These are phyloP conservation scores for Tipula helvola DNA, from an alignment of 2,888 invertebrate genomes.

Conservation along the genomic window DNA sequence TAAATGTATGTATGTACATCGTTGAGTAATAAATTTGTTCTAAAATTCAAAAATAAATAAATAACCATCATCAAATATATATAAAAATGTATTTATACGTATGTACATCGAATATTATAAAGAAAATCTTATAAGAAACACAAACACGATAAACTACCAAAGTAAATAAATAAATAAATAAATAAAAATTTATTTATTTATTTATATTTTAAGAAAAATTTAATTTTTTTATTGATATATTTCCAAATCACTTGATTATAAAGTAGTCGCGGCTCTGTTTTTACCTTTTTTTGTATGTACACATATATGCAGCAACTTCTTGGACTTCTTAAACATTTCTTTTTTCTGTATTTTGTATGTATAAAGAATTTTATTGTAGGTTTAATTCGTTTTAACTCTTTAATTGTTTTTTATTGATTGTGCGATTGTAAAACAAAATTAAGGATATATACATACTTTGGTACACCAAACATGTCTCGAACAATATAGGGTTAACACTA, in stretches of 20 bases:
- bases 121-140: not conserved
- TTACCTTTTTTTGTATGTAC: not conserved
- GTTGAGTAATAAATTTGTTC: not conserved
- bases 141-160: not conserved
- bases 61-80: not conserved
- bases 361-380: not conserved
- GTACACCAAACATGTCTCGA: not conserved
- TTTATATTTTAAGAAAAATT: not conserved
- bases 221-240: not conserved
- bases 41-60: not conserved
- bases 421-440: not conserved
- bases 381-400: not conserved
- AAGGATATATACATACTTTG: not conserved
- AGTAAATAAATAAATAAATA: not conserved
- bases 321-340: not conserved
- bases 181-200: not conserved
- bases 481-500: not conserved
- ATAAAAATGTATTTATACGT: not conserved
- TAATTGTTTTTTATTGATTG: not conserved
- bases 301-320: not conserved
- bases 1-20: not conserved
- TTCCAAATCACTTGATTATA: not conserved
- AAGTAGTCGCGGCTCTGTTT: constrained; percentile 4
- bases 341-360: not conserved
- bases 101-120: not conserved